These are phyloP conservation scores for Micromesistius poutassou DNA, from an alignment of 2,797 vertebrate genomes.

Conservation along the genomic window DNA sequence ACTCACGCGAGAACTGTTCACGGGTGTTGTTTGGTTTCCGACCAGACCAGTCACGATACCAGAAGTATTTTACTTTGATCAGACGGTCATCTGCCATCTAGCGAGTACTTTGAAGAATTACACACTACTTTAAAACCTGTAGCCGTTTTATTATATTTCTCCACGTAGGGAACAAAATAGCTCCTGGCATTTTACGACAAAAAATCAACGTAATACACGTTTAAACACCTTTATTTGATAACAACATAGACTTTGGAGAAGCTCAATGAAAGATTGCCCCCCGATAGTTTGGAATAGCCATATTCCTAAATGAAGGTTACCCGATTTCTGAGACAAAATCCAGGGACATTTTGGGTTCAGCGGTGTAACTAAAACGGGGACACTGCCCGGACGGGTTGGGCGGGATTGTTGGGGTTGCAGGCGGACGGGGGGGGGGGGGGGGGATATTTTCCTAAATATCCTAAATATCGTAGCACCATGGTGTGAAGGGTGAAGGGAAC, in stretches of 20 bases:
- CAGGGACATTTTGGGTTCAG: no score
- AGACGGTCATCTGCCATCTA: slow-evolving; percentile 28
- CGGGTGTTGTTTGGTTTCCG: not conserved
- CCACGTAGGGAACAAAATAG: not conserved
- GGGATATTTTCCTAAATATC: no score
- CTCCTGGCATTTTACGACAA: not conserved
- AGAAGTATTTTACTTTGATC: not conserved
- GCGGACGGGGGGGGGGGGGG: no score
- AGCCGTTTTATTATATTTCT: not conserved
- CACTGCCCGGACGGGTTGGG: no score
- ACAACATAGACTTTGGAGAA: not conserved
- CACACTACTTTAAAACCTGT: not conserved
- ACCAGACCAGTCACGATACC: not conserved
- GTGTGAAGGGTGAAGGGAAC: not conserved
- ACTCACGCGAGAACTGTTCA: not conserved
- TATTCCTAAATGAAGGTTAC: no score
- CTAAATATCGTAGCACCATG: not conserved
- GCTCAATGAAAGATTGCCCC: not conserved
- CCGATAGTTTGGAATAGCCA: not conserved
- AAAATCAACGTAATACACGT: not conserved
- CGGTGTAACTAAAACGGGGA: no score
- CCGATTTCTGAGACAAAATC: no score
- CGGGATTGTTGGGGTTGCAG: no score
- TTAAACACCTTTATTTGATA: not conserved
- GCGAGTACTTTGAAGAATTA: slow-evolving; percentile 6